Conservation (phyloP, 2,113 vertebrate species). For the Naja naja region DNA sequence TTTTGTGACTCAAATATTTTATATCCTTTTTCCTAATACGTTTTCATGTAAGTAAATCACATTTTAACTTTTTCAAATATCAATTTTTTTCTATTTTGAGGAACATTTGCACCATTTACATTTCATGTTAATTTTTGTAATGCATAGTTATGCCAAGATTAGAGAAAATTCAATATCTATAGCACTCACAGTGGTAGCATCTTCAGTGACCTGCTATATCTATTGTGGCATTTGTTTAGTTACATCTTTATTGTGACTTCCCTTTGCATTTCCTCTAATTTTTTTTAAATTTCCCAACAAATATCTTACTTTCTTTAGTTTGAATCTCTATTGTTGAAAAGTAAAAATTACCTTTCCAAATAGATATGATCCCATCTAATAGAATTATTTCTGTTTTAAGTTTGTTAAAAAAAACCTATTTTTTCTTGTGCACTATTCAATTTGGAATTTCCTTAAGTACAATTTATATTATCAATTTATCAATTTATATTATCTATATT, state of each 20-base stretch:
- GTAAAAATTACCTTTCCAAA: neutral
- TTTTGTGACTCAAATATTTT: neutral
- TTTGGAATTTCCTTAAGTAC: neutral
- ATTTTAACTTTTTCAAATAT: neutral
- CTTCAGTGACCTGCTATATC: neutral
- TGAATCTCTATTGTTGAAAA: neutral
- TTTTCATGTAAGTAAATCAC: neutral
- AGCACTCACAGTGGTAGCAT: neutral
- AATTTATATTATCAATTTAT: neutral
- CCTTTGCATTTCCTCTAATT: neutral
- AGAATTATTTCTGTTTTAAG: neutral
- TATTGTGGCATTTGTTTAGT: neutral
- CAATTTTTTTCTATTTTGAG: neutral
- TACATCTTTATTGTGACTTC: neutral
- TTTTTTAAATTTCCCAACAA: neutral
- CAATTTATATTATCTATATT: neutral
- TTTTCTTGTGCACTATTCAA: neutral
- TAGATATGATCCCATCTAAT: neutral
- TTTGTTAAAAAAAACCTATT: neutral
- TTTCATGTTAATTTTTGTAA: neutral
- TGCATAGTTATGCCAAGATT: neutral
- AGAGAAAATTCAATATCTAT: neutral
- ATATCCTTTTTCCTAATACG: neutral
- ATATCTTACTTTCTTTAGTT: neutral
- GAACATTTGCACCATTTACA: neutral